Evolutionary conservation across 2,113 vertebrate species (phyloP).

Genomic region (Parus major): DNA sequence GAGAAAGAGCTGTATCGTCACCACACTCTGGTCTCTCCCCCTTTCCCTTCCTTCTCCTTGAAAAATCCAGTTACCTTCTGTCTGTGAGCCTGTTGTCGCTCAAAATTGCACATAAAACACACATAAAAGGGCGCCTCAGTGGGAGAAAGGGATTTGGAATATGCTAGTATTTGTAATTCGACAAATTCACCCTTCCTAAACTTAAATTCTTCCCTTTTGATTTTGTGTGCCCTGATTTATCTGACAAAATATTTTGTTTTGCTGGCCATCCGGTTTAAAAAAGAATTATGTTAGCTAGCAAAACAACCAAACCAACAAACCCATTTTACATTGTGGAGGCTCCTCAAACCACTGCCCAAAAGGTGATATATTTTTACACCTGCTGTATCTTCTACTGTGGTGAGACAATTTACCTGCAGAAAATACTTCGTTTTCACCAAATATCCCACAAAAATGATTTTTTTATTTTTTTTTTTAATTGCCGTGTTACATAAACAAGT

Average conservation of each 20-base stretch:
- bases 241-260: neutral
- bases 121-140: accelerated
- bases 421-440: neutral
- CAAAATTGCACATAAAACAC: neutral
- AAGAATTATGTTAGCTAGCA: neutral
- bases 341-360: neutral
- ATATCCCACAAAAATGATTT: neutral
- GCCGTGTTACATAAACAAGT: neutral
- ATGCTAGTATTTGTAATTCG: neutral
- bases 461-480: neutral
- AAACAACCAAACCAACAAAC: neutral
- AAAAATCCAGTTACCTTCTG: neutral
- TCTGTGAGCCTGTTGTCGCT: neutral
- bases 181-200: neutral
- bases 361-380: neutral
- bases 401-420: neutral
- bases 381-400: neutral
- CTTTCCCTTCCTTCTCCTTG: neutral
- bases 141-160: neutral
- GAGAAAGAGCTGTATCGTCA: neutral
- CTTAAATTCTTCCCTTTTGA: neutral
- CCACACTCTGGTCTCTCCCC: neutral
- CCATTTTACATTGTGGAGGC: neutral
- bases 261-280: neutral
- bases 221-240: neutral